Evolutionary conservation across 2,113 vertebrate species (phyloP).

Genomic region (Thamnophis sirtalis): DNA sequence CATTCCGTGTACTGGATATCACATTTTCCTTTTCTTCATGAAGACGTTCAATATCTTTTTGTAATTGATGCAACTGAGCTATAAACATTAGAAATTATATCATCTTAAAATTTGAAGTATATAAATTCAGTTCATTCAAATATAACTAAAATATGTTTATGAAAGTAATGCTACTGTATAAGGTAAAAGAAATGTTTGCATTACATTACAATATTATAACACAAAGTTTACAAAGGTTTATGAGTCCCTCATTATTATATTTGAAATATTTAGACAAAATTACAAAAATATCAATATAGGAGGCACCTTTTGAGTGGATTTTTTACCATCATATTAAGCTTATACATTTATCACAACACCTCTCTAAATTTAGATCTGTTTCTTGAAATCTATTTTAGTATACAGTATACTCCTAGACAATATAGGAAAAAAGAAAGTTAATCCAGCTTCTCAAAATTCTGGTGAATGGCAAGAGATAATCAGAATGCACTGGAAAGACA

Average conservation of each 20-base stretch:
- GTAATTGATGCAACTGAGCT: conserved; percentile 80
- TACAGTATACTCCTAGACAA: neutral
- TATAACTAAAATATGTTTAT: neutral
- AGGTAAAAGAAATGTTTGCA: neutral
- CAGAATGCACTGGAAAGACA: neutral
- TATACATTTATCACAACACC: neutral
- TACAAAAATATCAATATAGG: neutral
- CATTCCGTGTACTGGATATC: conserved; percentile 81
- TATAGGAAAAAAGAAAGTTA: neutral
- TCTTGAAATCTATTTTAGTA: neutral
- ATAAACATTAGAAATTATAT: conserved; percentile 39
- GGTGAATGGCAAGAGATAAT: neutral
- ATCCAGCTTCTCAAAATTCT: neutral
- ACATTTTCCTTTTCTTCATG: conserved; percentile 88
- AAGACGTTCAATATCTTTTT: conserved; percentile 87
- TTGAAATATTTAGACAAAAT: neutral
- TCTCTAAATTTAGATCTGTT: neutral
- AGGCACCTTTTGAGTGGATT: neutral
- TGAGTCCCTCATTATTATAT: neutral
- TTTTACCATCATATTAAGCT: neutral
- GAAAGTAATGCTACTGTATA: neutral
- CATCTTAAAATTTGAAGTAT: conserved; percentile 16
- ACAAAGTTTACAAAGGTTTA: neutral
- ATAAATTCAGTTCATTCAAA: neutral
- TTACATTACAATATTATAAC: neutral